Evolutionary conservation across 1,140 invertebrate genomes (phyloP).

Genomic region (Muscidifurax raptorellus): DNA sequence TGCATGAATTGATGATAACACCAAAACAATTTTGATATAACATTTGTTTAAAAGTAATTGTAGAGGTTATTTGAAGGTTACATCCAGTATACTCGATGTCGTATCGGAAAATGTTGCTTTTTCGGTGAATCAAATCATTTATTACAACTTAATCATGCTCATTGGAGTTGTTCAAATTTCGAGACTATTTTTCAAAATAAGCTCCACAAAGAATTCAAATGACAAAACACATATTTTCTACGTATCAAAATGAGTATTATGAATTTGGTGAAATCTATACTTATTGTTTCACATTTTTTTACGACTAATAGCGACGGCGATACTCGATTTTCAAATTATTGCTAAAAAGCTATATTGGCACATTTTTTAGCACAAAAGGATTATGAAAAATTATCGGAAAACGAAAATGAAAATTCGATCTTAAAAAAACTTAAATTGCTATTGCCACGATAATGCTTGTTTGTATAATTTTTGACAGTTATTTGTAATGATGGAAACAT

Average conservation of each 20-base stretch:
- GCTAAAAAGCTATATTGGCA: not conserved
- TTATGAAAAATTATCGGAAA: not conserved
- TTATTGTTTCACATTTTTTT: not conserved
- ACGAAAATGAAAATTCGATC: not conserved
- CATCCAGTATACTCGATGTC: constrained; percentile 28
- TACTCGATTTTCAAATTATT: not conserved
- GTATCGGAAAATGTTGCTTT: constrained; percentile 19
- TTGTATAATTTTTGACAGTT: not conserved
- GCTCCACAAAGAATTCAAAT: constrained; percentile 4
- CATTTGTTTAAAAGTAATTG: constrained; percentile 35
- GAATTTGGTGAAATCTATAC: not conserved
- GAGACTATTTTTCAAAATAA: constrained; percentile 7
- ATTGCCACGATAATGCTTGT: not conserved
- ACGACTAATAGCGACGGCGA: not conserved
- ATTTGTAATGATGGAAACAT: not conserved
- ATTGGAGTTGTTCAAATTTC: constrained; percentile 23
- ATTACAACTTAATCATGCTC: constrained; percentile 11
- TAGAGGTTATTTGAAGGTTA: constrained; percentile 47
- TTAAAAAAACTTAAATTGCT: not conserved
- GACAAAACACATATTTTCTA: not conserved
- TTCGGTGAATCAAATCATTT: not conserved
- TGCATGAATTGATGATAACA: constrained; percentile 32
- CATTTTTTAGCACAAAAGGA: not conserved
- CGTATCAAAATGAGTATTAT: not conserved
- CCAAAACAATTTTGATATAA: constrained; percentile 14